Conservation (phyloP, 2,888 invertebrate species). For the Gordius sp. region DNA sequence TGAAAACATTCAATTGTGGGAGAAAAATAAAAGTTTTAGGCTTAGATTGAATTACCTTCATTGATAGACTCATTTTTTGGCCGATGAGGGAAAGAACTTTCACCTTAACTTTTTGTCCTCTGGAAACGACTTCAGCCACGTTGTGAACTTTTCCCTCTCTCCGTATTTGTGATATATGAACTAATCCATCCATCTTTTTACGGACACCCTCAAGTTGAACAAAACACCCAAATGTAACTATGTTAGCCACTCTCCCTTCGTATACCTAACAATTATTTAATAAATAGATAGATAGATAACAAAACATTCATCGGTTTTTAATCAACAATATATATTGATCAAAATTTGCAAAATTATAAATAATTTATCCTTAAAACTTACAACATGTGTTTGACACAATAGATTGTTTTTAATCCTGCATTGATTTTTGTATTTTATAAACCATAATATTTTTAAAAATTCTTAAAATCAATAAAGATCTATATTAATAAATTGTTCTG, state of each 20-base stretch:
- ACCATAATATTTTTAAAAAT: no score
- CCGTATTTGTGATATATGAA: conserved; percentile 54
- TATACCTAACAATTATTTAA: conserved; percentile 41
- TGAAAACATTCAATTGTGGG: no score
- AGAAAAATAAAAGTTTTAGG: no score
- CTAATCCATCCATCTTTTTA: conserved; percentile 67
- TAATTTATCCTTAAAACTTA: no score
- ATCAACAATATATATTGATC: neutral
- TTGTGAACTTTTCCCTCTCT: conserved; percentile 18
- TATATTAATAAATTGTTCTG: no score
- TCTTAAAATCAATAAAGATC: no score
- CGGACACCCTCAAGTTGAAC: conserved; percentile 70
- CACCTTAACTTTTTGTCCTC: conserved; percentile 63
- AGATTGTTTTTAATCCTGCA: no score
- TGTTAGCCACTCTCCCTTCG: conserved; percentile 67
- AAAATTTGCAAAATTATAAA: no score
- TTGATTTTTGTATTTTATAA: no score
- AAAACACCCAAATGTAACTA: conserved; percentile 92
- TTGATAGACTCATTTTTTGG: conserved; percentile 71
- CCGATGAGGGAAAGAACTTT: conserved; percentile 69
- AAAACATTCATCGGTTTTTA: conserved; percentile 1
- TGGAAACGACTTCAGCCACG: conserved; percentile 65
- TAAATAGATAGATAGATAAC: conserved; percentile 8
- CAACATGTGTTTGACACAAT: no score
- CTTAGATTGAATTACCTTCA: no score